Evolutionary conservation across 1,140 invertebrate species (phyloP), one percentile per base, ranked within the genome.

Genomic region (Pantala flavescens): DNA sequence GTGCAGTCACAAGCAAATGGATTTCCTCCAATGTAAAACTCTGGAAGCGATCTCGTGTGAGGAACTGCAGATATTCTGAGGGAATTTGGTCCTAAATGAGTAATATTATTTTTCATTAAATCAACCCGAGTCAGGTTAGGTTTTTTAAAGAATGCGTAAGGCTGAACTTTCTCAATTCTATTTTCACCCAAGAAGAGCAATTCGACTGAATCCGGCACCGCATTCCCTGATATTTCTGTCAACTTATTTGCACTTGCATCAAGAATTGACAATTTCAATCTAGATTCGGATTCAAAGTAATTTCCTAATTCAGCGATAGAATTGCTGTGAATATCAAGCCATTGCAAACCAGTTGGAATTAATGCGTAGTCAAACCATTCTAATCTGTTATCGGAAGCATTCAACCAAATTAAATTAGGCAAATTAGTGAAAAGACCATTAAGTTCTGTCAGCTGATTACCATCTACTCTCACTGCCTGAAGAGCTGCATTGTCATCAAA

Each of bases 71-170:
- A 93, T 80, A 97, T 89, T 72, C 93, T 84, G 72, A 97, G 81
- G 0, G 94, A 93, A 82, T 95, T 95, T 16, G 93, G 91, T 78
- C 94, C 93, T 70, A 97, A 81, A 77, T 88, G 93, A 71, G 90
- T 90, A 79, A 97, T 90, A 79, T 91, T 88, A 81, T 97, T 97
- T 70, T 91, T 90, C 77, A 90, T 91, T 55, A 97, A 83, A 82
- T 96, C 93, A 0, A 96, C 93, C 72, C 90, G 85, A 0, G 93
- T 95, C 72, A 96, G 82, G 82, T 96, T 96, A 1, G 92, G 92
- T 81, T 96, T 97, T 80, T 94, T 93, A 83, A 95, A 92, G 82
- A 96, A 96, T n/a, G 94, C 93, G 78, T 95, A 95, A 0, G 93
- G 93, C 78, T 94, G 92, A 72, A 97, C 92, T 83, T 12, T 63